Evolutionary conservation across 2,888 invertebrate species (phyloP).

Genomic region (Bugula neritina): DNA sequence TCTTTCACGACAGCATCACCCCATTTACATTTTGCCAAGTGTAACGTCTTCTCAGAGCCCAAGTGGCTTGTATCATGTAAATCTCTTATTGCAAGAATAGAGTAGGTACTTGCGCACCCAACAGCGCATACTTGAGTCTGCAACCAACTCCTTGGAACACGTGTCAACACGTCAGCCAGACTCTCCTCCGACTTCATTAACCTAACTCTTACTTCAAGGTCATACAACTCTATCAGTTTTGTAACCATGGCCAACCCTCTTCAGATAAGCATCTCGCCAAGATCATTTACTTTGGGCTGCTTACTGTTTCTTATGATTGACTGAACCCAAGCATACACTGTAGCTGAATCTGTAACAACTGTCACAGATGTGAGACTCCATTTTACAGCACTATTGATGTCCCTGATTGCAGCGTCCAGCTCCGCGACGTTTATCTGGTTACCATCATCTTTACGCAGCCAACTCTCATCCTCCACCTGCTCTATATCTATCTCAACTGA

Average conservation of each 20-base stretch:
- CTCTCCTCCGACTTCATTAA: background rate
- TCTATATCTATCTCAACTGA: background rate
- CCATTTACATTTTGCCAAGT: background rate
- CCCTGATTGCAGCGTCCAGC: slow-evolving; percentile 23
- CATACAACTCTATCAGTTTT: background rate
- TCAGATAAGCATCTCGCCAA: background rate
- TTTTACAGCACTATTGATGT: slow-evolving; percentile 10
- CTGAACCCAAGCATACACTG: background rate
- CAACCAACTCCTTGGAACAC: background rate
- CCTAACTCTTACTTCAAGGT: no score
- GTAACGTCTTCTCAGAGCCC: background rate
- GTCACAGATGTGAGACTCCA: background rate
- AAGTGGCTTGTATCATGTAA: slow-evolving; percentile 1
- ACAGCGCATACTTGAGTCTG: background rate
- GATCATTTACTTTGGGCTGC: background rate
- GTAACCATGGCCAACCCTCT: background rate
- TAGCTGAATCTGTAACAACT: background rate
- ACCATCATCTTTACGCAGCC: slow-evolving; percentile 26
- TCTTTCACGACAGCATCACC: no score
- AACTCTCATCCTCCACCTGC: slow-evolving; percentile 16
- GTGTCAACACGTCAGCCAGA: background rate
- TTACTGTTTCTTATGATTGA: background rate
- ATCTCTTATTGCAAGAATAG: background rate
- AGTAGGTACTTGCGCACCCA: background rate
- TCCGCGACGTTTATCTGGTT: slow-evolving; percentile 18